phyloP scores from a whole-genome alignment of 37 sponge, comb jelly and placozoan genomes.

The Agelas oroides region DNA sequence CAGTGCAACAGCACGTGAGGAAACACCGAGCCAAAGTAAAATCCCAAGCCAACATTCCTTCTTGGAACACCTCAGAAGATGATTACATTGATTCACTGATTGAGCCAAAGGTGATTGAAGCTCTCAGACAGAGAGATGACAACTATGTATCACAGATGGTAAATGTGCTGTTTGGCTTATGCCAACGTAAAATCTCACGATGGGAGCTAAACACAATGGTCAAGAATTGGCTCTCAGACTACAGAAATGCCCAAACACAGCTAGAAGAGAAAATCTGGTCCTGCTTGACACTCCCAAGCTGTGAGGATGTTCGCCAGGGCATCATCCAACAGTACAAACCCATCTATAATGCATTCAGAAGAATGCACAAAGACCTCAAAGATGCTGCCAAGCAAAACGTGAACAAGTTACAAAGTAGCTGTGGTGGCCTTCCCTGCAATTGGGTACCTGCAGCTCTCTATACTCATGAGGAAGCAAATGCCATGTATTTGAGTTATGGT shows the following conservation, averaged over 20 bases:
- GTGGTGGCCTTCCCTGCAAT: conserved; percentile 21
- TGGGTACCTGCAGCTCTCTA: conserved; percentile 78
- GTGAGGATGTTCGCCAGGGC: neutral
- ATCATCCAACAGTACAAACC: neutral
- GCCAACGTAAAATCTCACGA: neutral
- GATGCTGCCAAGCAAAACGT: no score
- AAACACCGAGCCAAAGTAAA: no score
- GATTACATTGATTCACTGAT: neutral
- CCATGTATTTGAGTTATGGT: conserved; percentile 50
- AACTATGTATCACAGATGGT: neutral
- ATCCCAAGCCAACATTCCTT: no score
- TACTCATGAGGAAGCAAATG: neutral
- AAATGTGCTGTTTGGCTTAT: neutral
- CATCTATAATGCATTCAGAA: no score
- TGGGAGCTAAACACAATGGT: neutral
- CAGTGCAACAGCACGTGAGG: no score
- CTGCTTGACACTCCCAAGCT: conserved; percentile 6
- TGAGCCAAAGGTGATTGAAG: neutral
- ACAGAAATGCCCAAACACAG: neutral
- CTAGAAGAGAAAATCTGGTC: neutral
- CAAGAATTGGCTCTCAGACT: neutral
- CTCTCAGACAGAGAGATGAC: neutral
- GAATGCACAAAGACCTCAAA: no score
- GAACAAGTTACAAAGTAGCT: no score
- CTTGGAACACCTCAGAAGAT: no score